Conservation (phyloP, 2,888 invertebrate species). For the Polyommatus iphigenia region DNA sequence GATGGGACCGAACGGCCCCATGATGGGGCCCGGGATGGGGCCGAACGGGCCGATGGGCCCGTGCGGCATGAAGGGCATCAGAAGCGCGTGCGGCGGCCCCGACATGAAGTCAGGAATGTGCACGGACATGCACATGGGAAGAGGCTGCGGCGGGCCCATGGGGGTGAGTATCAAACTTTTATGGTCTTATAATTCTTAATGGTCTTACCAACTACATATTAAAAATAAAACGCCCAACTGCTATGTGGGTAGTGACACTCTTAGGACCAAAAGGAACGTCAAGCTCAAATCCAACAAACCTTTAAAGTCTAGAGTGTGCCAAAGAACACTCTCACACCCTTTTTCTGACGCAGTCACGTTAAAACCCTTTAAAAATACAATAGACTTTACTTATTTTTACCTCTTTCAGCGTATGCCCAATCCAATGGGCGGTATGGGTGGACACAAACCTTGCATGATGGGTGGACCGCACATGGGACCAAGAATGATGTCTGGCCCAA, state of each 20-base stretch:
- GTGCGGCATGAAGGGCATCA: conserved; percentile 75
- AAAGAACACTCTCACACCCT: background rate
- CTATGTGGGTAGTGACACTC: too few species aligned
- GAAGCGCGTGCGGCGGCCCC: conserved; percentile 73
- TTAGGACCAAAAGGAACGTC: background rate
- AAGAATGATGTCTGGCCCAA: conserved; percentile 76
- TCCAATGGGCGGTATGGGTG: conserved; percentile 77
- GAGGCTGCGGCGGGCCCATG: conserved; percentile 77
- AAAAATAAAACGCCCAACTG: background rate
- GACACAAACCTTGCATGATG: conserved; percentile 77
- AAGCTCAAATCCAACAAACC: background rate
- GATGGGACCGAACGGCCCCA: conserved; percentile 71
- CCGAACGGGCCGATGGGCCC: conserved; percentile 76
- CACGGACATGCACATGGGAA: conserved; percentile 76
- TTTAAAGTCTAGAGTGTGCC: background rate
- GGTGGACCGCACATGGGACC: conserved; percentile 77
- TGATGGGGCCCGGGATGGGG: conserved; percentile 67
- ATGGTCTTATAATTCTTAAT: conserved; percentile 31
- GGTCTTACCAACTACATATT: too few species aligned
- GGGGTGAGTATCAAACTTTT: conserved; percentile 59
- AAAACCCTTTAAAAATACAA: too few species aligned
- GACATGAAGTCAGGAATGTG: conserved; percentile 78
- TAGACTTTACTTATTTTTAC: background rate
- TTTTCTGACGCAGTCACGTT: too few species aligned
- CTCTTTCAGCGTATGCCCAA: conserved; percentile 74